A percentile compares a stretch with the other conserved stretches of the same genome.
These are phyloP conservation scores for Zophobas morio DNA, from an alignment of 1,140 invertebrate species.

Conservation along the genomic window DNA sequence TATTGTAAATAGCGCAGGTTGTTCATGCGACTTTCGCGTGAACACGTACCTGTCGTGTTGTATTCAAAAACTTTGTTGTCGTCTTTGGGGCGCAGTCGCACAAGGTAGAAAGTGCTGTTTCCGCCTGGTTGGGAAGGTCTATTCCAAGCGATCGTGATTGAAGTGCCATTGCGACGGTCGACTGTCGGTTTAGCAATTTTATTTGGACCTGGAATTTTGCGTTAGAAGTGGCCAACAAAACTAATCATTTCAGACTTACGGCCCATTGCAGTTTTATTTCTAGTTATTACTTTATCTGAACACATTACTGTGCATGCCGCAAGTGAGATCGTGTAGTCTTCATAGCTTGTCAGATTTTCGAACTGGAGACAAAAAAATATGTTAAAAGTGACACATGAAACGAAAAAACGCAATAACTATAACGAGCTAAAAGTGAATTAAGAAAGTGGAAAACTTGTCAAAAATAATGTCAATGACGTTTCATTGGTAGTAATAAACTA, in stretches of 20 bases:
- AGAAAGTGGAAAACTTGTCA: no score
- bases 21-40: not conserved
- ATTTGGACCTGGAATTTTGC: conserved; percentile 67
- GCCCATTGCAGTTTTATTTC: conserved; percentile 74
- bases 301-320: conserved; percentile 81
- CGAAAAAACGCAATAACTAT: no score
- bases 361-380: conserved; percentile 52
- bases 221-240: conserved; percentile 32
- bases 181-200: conserved; percentile 69
- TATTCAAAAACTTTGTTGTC: conserved; percentile 55
- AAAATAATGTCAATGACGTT: no score
- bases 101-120: conserved; percentile 73
- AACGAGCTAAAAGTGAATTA: no score
- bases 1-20: not conserved
- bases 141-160: conserved; percentile 72
- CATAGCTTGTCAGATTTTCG: conserved; percentile 68
- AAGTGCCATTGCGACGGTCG: conserved; percentile 68
- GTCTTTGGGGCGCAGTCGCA: conserved; percentile 67
- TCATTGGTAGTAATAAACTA: no score
- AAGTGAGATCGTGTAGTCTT: conserved; percentile 78
- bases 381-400: conserved; percentile 50
- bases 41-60: conserved; percentile 65
- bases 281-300: conserved; percentile 69
- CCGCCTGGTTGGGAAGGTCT: conserved; percentile 76
- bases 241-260: conserved; percentile 62